Conservation (phyloP, 2,797 vertebrate genomes). For the Lithobates sylvaticus region DNA sequence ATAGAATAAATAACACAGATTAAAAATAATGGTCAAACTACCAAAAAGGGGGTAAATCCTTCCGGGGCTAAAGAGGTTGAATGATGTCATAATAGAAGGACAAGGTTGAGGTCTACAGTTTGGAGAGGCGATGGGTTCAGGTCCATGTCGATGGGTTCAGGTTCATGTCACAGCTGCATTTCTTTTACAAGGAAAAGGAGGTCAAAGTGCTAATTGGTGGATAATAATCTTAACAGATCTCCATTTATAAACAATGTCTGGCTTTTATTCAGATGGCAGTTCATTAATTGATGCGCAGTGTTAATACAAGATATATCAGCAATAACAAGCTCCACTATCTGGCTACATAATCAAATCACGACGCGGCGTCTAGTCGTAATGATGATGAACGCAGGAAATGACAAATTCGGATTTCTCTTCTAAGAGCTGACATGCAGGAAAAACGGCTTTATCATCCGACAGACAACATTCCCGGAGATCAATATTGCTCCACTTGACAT, state of each 20-base stretch:
- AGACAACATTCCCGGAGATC: constrained; percentile 15
- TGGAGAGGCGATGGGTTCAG: too few species aligned
- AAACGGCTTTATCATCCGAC: constrained; percentile 33
- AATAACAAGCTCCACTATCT: constrained; percentile 36
- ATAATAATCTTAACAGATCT: too few species aligned
- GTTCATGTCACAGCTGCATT: too few species aligned
- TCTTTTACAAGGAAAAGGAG: too few species aligned
- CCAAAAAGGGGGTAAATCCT: too few species aligned
- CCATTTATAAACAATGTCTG: not conserved
- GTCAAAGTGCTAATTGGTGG: too few species aligned
- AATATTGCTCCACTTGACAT: constrained; percentile 29
- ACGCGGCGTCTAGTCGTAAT: constrained; percentile 30
- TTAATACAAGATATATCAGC: constrained; percentile 8
- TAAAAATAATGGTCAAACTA: too few species aligned
- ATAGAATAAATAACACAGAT: too few species aligned
- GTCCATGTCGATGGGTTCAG: too few species aligned
- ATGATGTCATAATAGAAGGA: too few species aligned
- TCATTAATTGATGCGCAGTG: constrained; percentile 25
- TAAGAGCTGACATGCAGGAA: constrained; percentile 2
- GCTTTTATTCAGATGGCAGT: not conserved
- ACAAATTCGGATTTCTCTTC: constrained; percentile 28
- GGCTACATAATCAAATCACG: constrained; percentile 44
- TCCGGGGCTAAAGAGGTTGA: too few species aligned
- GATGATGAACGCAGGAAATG: constrained; percentile 33
- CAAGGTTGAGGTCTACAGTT: too few species aligned